These are phyloP conservation scores for Anisognathus igniventris DNA, from an alignment of 2,797 vertebrate genomes.

Conservation along the genomic window DNA sequence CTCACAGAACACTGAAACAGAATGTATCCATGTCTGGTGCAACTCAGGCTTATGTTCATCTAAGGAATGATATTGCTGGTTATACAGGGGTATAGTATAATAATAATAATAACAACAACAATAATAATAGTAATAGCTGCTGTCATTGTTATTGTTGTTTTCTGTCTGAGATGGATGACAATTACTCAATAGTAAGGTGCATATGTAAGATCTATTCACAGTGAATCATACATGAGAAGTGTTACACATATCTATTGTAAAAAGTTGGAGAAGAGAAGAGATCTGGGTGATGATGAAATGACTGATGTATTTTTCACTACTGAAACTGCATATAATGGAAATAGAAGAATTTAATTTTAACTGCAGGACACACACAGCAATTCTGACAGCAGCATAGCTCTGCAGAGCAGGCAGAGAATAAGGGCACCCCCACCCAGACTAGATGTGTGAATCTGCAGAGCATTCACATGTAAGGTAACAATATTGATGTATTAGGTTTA, in stretches of 20 bases:
- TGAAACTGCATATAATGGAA: neutral
- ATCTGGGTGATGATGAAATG: neutral
- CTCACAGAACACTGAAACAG: neutral
- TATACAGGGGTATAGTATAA: neutral
- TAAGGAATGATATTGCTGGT: neutral
- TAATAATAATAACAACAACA: neutral
- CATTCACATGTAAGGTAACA: neutral
- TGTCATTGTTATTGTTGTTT: neutral
- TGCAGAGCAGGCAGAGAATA: neutral
- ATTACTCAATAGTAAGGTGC: neutral
- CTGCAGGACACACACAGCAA: neutral
- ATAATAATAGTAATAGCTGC: neutral
- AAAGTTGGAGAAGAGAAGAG: neutral
- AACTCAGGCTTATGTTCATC: neutral
- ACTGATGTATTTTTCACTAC: neutral
- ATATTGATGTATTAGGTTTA: neutral
- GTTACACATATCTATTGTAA: neutral
- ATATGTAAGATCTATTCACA: neutral
- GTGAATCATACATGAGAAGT: neutral
- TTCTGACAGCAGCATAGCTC: neutral
- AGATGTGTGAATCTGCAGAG: neutral
- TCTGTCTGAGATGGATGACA: neutral
- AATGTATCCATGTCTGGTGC: neutral
- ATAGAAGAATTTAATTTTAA: neutral
- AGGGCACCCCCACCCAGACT: accelerated